Evolutionary conservation across 1,140 invertebrate species (phyloP), one percentile per base, ranked within the genome.

Genomic region (Calliopsis andreniformis): DNA sequence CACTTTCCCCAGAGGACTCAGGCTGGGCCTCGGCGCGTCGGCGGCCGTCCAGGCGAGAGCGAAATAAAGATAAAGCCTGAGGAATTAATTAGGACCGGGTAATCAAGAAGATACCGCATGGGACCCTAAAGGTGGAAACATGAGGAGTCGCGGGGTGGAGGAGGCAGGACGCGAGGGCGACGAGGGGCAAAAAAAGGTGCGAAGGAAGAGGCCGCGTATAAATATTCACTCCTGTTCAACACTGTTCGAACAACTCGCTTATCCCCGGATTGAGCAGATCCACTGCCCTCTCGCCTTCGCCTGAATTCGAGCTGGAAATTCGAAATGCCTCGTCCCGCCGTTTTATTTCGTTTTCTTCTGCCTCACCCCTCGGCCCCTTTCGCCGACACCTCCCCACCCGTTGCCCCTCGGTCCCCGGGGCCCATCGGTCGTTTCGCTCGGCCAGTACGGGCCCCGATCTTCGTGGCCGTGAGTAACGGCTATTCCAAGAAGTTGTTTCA

Each of bases 401-500:
- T 58, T 20, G 62, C 35, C 43, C 20, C 8, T n/a, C n/a, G 56
- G 32, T 32, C 63, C 70, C 55, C 49, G 30, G 12, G 23, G 51
- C n/a, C 55, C 53, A 23, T 42, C 35, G 0, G 73, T 70, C 73
- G 79, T 80, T 82, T 80, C 69, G 78, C 49, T 61, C 72, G 70
- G 58, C 51, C 78, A 76, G 71, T 75, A 76, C 72, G 79, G 79
- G 67, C 35, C 76, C 82, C 76, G 69, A 82, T 79, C 80, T 85
- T 83, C 80, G n/a, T n/a, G 80, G 80, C 83, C 87, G 88, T 91
- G 88, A 90, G 89, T 91, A 90, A 91, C 90, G 90, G 87, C 90
- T 91, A 90, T 91, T 91, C 90, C 88, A 84, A 91, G 89, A 90
- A 91, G 89, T 91, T 90, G 89, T 91, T 91, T 91, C 89, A 91